Base-by-base conservation (phyloP, 2,888 invertebrate species). In the Harpagoxenus sublaevis region DNA sequence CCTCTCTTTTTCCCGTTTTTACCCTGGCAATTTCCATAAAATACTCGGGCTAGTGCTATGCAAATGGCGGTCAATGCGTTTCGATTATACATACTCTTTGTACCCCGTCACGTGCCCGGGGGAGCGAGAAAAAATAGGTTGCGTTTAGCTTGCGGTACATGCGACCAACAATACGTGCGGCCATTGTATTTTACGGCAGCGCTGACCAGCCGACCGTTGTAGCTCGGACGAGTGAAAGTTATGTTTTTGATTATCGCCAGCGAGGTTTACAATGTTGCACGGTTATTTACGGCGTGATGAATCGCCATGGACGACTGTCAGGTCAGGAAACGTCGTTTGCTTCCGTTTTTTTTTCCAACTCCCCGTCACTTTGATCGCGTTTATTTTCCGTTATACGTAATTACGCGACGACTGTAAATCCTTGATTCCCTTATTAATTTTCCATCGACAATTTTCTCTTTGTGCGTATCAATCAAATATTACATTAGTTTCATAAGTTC, bases 51-150 rank as follows among this genome's bases (percentile, higher is more conserved):
- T 28, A 42, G 68, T 55, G 79, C 79, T 79, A 71, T 81, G 79
- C 79, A 81, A 81, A 81, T 81, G 79, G 74, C 79, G 74, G 60
- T 81, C 74, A 81, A 81, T 81, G 79, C 79, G 60, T 81, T 73
- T 81, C 60, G 79, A 81, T 81, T 81, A 73, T 81, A 81, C 73
- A 79, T 79, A 71, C 74, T 48, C 60, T 81, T 79, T 79, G 57
- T 79, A 48, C n/a, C 31, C n/a, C 31, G 79, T 81, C 48, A 74
- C 60, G 60, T 81, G 74, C 48, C 39, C 79, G 60, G 12, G 48
- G 48, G 79, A 73, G 74, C 48, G 73, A 71, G 57, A 73, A 81
- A 70, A 81, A 81, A 81, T 73, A 81, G 79, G 79, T 81, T 81
- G 60, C 73, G 74, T 81, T 81, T 73, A 81, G 79, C 60, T 81